Evolutionary conservation across 2,888 invertebrate species (phyloP).

Genomic region (Dryobota labecula): DNA sequence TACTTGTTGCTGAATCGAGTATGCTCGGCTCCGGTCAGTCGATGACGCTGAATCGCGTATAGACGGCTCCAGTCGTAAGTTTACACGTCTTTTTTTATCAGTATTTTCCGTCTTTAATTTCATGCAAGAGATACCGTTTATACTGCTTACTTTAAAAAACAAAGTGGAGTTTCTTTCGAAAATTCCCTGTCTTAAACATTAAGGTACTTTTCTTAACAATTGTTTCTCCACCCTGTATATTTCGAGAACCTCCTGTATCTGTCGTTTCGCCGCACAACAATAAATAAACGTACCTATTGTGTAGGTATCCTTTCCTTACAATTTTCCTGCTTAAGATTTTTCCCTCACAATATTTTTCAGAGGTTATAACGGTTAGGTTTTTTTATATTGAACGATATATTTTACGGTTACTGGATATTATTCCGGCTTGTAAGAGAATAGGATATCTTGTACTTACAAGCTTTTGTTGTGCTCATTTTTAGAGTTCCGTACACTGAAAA

Average conservation of each 20-base stretch:
- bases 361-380: background rate
- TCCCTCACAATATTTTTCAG: constrained; percentile 7
- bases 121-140: background rate
- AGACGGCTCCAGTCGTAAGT: background rate
- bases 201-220: constrained; percentile 11
- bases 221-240: constrained; percentile 2
- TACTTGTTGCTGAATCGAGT: too few relatives aligned
- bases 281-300: constrained; percentile 22
- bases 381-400: constrained; percentile 17
- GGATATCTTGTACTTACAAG: background rate
- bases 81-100: background rate
- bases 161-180: background rate
- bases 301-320: background rate
- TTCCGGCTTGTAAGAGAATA: background rate
- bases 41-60: background rate
- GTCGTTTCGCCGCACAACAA: constrained; percentile 27
- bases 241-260: constrained; percentile 19
- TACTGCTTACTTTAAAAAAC: background rate
- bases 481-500: too few relatives aligned
- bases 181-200: background rate
- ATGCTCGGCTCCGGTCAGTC: background rate
- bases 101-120: background rate
- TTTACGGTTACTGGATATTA: background rate
- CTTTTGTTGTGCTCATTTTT: too few relatives aligned
- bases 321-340: constrained; percentile 22